Percentiles rank a stretch among this genome's conserved stretches.
Conservation (phyloP, 2,888 invertebrate genomes). For the Leptinotarsa peninsularis region DNA sequence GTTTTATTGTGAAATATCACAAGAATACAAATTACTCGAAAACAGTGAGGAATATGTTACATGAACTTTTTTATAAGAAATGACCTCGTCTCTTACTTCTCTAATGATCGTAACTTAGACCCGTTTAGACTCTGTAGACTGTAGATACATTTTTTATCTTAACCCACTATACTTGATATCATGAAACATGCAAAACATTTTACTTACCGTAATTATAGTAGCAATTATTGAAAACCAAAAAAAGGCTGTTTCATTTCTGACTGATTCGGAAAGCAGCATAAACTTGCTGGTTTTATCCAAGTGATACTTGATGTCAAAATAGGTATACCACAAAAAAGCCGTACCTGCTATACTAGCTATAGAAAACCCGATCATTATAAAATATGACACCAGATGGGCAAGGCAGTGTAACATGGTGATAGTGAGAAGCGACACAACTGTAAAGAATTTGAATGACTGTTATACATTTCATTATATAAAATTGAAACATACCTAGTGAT, state of each 20-base stretch:
- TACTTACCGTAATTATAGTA: conserved; percentile 85
- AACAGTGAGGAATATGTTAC: no score
- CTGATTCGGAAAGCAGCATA: conserved; percentile 78
- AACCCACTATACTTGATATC: neutral
- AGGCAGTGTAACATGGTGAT: conserved; percentile 86
- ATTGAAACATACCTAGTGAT: conserved; percentile 77
- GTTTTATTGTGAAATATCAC: no score
- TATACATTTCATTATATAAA: conserved; percentile 27
- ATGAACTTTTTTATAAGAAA: no score
- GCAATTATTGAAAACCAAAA: conserved; percentile 87
- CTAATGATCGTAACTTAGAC: no score
- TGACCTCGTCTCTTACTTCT: no score
- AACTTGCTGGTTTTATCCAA: conserved; percentile 69
- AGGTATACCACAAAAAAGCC: conserved; percentile 89
- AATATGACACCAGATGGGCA: conserved; percentile 87
- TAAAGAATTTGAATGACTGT: conserved; percentile 57
- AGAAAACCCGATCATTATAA: conserved; percentile 85
- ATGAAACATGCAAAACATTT: neutral
- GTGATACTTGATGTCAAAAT: conserved; percentile 78
- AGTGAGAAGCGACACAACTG: conserved; percentile 86
- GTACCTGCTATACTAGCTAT: conserved; percentile 83
- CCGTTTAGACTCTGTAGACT: neutral
- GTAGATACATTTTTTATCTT: no score
- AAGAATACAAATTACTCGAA: no score
- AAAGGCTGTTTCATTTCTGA: conserved; percentile 88